phyloP scores from a whole-genome alignment of 53 echinoderm and acorn worm genomes.

The Antedon mediterranea region DNA sequence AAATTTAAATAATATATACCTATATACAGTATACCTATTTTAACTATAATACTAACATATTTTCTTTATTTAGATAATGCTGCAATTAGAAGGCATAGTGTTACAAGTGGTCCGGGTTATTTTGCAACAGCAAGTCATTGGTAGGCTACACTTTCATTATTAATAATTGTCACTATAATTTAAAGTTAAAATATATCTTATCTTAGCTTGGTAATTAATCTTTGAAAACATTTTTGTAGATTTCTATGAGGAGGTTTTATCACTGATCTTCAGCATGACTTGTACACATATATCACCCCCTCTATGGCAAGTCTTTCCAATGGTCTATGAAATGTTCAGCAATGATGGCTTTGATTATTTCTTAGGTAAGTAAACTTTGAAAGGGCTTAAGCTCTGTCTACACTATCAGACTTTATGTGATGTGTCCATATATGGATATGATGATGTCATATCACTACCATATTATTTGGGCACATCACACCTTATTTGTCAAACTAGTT shows the following conservation, averaged over 20 bases:
- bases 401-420: too few relatives aligned
- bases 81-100: slow-evolving; percentile 68
- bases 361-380: slow-evolving; percentile 50
- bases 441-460: too few relatives aligned
- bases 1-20: too few relatives aligned
- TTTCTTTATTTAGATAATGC: slow-evolving; percentile 39
- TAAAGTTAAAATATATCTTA: too few relatives aligned
- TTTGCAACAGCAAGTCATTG: slow-evolving; percentile 56
- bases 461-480: too few relatives aligned
- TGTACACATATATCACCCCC: slow-evolving; percentile 87
- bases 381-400: too few relatives aligned
- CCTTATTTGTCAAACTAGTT: too few relatives aligned
- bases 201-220: too few relatives aligned
- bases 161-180: too few relatives aligned
- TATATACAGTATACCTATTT: too few relatives aligned
- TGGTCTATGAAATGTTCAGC: slow-evolving; percentile 60
- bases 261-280: slow-evolving; percentile 81
- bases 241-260: slow-evolving; percentile 90
- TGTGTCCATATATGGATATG: too few relatives aligned
- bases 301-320: slow-evolving; percentile 83
- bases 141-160: slow-evolving; percentile 26
- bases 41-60: background rate
- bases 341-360: slow-evolving; percentile 81
- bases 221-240: slow-evolving; percentile 33
- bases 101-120: slow-evolving; percentile 70